phyloP scores from a whole-genome alignment of 2,888 invertebrate genomes.

The Lysandra bellargus region DNA sequence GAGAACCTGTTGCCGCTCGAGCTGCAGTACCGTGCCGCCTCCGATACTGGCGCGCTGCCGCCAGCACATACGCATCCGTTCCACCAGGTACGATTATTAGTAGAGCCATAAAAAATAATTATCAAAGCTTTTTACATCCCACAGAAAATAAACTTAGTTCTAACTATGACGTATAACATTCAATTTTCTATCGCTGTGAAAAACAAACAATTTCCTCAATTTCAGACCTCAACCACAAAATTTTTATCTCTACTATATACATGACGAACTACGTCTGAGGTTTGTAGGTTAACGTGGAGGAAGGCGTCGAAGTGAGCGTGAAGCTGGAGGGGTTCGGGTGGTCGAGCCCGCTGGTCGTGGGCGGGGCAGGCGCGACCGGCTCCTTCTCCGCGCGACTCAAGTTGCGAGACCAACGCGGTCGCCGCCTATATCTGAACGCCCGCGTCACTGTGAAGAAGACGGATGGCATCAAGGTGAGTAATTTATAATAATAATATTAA shows the following conservation, averaged over 20 bases:
- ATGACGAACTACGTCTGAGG: too few relatives aligned
- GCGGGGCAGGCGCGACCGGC: slow-evolving; percentile 50
- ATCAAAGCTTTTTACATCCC: too few relatives aligned
- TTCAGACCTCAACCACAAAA: too few relatives aligned
- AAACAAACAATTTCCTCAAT: too few relatives aligned
- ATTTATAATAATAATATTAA: too few relatives aligned
- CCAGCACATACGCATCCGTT: slow-evolving; percentile 64
- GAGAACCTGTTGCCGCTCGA: slow-evolving; percentile 94
- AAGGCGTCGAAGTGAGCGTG: slow-evolving; percentile 86
- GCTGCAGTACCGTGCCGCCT: slow-evolving; percentile 79
- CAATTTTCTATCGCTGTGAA: too few relatives aligned
- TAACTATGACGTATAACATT: too few relatives aligned
- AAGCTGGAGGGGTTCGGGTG: slow-evolving; percentile 92
- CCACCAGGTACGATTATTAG: slow-evolving; percentile 54
- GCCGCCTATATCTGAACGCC: slow-evolving; percentile 88
- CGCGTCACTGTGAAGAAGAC: slow-evolving; percentile 70
- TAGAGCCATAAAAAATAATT: too few relatives aligned
- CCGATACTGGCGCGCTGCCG: slow-evolving; percentile 54
- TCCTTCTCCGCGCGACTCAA: slow-evolving; percentile 85
- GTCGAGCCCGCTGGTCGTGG: slow-evolving; percentile 82
- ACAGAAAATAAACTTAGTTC: too few relatives aligned
- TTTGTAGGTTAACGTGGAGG: slow-evolving; percentile 84
- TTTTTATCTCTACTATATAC: too few relatives aligned
- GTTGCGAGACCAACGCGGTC: slow-evolving; percentile 85
- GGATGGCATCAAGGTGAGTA: slow-evolving; percentile 68